phyloP scores from a whole-genome alignment of 2,113 vertebrate genomes.

The Xerus inauris region DNA sequence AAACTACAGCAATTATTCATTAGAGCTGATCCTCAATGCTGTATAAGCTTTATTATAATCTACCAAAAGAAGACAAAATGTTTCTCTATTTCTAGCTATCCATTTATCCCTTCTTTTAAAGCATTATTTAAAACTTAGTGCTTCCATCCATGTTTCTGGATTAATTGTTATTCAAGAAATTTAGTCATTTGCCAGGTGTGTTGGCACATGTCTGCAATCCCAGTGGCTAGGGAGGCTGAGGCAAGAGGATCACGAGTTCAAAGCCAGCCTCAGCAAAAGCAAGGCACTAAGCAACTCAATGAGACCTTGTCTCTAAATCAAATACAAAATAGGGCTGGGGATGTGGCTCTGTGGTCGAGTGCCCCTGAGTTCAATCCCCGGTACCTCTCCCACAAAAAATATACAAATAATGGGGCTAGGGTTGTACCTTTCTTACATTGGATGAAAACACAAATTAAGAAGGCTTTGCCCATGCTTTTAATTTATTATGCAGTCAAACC shows the following conservation, averaged over 20 bases:
- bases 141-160: neutral
- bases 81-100: neutral
- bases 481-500: neutral
- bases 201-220: no score
- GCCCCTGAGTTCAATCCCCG: no score
- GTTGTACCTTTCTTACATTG: neutral
- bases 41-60: neutral
- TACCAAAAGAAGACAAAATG: neutral
- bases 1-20: neutral
- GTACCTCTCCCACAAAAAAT: no score
- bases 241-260: no score
- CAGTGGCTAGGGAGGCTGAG: no score
- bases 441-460: neutral
- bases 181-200: neutral
- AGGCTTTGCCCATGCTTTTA: neutral
- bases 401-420: no score
- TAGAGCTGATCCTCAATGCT: constrained; percentile 10
- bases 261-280: no score
- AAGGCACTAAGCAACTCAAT: no score
- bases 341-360: no score
- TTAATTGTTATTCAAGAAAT: neutral
- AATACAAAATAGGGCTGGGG: no score
- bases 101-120: neutral
- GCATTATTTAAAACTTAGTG: neutral
- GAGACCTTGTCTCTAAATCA: no score